These are phyloP conservation scores for Microchrysa polita DNA, from an alignment of 2,888 invertebrate genomes.

Conservation along the genomic window DNA sequence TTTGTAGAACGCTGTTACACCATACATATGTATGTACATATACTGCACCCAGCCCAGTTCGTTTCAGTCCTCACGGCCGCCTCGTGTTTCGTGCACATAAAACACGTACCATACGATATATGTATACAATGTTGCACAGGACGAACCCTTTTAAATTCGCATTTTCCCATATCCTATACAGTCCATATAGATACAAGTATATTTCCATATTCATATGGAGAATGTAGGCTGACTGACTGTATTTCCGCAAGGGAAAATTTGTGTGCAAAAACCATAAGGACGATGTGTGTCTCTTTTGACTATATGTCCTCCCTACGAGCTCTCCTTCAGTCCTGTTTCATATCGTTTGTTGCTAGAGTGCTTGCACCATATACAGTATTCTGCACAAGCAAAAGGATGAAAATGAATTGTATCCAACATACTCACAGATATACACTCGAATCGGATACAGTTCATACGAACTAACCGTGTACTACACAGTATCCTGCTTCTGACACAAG, in stretches of 20 bases:
- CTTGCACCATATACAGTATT: neutral
- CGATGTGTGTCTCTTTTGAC: slow-evolving; percentile 29
- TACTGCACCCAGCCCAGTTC: neutral
- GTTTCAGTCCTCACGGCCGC: neutral
- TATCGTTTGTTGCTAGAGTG: slow-evolving; percentile 14
- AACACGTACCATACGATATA: too few relatives aligned
- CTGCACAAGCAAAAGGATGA: slow-evolving; percentile 9
- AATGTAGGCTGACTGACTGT: slow-evolving; percentile 34
- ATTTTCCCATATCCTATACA: slow-evolving; percentile 28
- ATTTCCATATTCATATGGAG: too few relatives aligned
- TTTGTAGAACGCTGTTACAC: slow-evolving; percentile 27
- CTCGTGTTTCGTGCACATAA: neutral
- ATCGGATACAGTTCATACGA: neutral
- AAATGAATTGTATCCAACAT: slow-evolving; percentile 22
- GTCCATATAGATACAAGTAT: neutral
- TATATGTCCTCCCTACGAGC: neutral
- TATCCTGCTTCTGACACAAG: neutral
- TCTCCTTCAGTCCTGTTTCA: neutral
- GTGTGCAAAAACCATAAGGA: slow-evolving; percentile 36
- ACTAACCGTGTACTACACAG: neutral
- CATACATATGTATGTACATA: too few relatives aligned
- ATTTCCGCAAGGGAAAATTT: slow-evolving; percentile 38
- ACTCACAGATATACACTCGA: neutral
- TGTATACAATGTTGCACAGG: neutral
- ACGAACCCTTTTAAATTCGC: slow-evolving; percentile 37